A percentile compares a stretch with the other conserved stretches of the same genome.
Evolutionary conservation across 2,888 invertebrate genomes (phyloP).

Genomic region (Eudemis profundana): DNA sequence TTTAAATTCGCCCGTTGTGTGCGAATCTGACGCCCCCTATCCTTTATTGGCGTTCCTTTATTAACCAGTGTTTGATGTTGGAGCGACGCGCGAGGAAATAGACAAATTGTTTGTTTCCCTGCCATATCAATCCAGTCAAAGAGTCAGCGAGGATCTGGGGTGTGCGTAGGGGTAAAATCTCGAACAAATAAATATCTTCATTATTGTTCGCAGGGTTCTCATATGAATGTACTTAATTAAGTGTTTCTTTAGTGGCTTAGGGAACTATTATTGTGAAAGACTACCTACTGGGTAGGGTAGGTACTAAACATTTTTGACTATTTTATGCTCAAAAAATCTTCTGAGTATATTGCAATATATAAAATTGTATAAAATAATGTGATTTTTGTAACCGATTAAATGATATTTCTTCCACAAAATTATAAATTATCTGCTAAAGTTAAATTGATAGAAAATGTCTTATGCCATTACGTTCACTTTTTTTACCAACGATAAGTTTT

Average conservation of each 20-base stretch:
- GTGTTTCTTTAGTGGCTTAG: background rate
- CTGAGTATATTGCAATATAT: too few relatives aligned
- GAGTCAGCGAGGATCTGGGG: conserved; percentile 38
- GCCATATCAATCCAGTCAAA: conserved; percentile 53
- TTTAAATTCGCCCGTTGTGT: conserved; percentile 67
- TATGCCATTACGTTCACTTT: too few relatives aligned
- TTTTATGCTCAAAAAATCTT: too few relatives aligned
- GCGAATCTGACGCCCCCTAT: conserved; percentile 66
- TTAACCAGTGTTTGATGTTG: conserved; percentile 74
- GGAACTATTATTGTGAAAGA: background rate
- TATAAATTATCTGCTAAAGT: too few relatives aligned
- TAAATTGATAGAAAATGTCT: too few relatives aligned
- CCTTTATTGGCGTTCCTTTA: conserved; percentile 74
- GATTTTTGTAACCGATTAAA: too few relatives aligned
- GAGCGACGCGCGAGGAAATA: conserved; percentile 67
- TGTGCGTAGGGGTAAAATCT: conserved; percentile 18
- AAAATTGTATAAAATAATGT: too few relatives aligned
- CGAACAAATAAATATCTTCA: conserved; percentile 8
- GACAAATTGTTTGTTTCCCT: conserved; percentile 78
- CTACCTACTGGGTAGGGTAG: too few relatives aligned
- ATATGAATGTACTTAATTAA: background rate
- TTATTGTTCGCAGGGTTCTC: conserved; percentile 12
- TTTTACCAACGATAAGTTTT: too few relatives aligned
- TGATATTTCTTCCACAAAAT: too few relatives aligned
- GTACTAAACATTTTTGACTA: too few relatives aligned